Percentiles rank a stretch among this genome's conserved stretches.
Conservation (phyloP, 2,888 invertebrate species). For the Yponomeuta cagnagella region DNA sequence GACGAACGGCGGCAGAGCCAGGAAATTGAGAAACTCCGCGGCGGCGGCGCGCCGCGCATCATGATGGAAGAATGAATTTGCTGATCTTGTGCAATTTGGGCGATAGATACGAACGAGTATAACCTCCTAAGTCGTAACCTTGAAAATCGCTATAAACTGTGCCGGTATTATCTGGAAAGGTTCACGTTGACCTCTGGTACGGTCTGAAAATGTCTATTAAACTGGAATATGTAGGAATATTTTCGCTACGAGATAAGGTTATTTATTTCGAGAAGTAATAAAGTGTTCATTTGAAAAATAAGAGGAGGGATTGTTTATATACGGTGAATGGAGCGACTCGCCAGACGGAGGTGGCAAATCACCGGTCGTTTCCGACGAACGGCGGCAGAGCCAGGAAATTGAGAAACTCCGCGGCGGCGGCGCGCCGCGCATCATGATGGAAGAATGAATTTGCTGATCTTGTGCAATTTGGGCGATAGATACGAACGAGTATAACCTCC, state of each 20-base stretch:
- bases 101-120: background rate
- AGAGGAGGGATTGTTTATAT: slow-evolving; percentile 34
- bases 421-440: slow-evolving; percentile 12
- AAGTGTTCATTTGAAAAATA: slow-evolving; percentile 22
- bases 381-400: slow-evolving; percentile 45
- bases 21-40: slow-evolving; percentile 54
- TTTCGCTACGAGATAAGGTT: background rate
- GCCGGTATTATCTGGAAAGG: background rate
- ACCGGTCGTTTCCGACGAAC: slow-evolving; percentile 46
- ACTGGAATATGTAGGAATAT: background rate
- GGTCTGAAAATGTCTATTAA: background rate
- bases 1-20: slow-evolving; percentile 35
- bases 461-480: slow-evolving; percentile 25
- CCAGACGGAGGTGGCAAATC: slow-evolving; percentile 56
- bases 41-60: slow-evolving; percentile 23
- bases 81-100: slow-evolving; percentile 32
- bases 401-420: slow-evolving; percentile 43
- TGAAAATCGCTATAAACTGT: background rate
- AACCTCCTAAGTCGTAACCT: too few relatives aligned
- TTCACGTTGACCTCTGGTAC: background rate
- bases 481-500: background rate
- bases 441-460: slow-evolving; percentile 33
- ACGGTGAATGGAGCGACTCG: slow-evolving; percentile 30
- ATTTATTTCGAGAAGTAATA: background rate
- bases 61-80: slow-evolving; percentile 26